Base-by-base conservation (phyloP, 2,797 vertebrate genomes). In the Anguilla pacifica region DNA sequence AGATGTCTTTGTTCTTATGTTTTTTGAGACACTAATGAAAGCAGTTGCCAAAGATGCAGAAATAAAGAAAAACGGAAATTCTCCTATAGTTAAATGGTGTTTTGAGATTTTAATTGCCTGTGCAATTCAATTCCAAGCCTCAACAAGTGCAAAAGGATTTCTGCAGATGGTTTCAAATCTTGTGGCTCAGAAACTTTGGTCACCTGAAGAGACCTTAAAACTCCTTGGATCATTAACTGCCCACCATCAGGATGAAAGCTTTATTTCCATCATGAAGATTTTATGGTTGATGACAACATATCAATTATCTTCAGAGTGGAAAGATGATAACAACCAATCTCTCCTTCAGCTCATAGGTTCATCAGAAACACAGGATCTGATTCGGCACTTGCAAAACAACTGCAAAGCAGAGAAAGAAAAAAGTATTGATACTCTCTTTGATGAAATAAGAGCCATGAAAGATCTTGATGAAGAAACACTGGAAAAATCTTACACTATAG, bases 291-390 rank as follows among this genome's bases (percentile, higher is more conserved):
- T 93, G 86, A 25, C 46, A 86, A 92, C 79, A n/a, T 92, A 90
- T 17, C 90, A 88, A 59, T 64, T 93, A n/a, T 91, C 90, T 4
- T 87, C 88, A 0, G 59, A 84, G 0, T 93, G 93, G 93, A 90
- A 81, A 89, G 89, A 89, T 85, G 64, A 86, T 25, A 81, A 81
- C 6, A 11, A 67, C 0, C 31, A 88, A 25, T 51, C 90, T 51
- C 3, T 90, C 19, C 2, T 70, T 3, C 22, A 86, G 15, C 84
- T 89, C 2, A 9, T 85, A 31, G 39, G 46, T 13, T n/a, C 74
- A 22, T 25, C 19, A 1, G 19, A n/a, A 11, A 81, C 28, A 31
- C 28, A n/a, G 9, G 28, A 46, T 22, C 25, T 86, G 0, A 87
- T 88, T 25, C 9, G 46, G 39, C 1, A 87, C 49, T 70, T 90